Evolutionary conservation across 2,113 vertebrate species (phyloP).

Genomic region (Lethenteron camtschaticum): DNA sequence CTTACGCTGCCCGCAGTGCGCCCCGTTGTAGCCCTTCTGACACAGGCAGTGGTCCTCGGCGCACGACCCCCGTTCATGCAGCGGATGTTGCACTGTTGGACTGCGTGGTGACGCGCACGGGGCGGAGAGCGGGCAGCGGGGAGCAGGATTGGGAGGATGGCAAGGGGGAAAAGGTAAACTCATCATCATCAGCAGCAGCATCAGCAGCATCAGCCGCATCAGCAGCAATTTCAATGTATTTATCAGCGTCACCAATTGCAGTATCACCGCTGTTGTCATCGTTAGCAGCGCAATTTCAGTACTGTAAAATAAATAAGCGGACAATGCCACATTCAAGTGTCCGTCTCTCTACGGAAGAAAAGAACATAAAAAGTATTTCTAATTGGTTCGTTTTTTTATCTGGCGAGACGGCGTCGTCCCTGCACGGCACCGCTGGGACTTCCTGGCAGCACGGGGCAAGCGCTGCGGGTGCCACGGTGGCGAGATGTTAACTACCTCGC

Average conservation of each 20-base stretch:
- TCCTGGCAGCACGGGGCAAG: too few species aligned
- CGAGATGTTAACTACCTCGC: too few species aligned
- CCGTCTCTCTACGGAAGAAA: too few species aligned
- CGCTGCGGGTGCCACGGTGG: too few species aligned
- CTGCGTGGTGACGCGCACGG: constrained; percentile 15
- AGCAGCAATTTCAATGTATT: neutral
- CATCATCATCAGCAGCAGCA: neutral
- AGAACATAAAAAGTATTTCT: too few species aligned
- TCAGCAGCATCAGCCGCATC: neutral
- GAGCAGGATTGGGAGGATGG: neutral
- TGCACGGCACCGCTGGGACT: too few species aligned
- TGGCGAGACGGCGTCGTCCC: too few species aligned
- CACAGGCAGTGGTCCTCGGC: constrained; percentile 30
- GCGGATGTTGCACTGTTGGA: constrained; percentile 32
- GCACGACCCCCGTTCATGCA: constrained; percentile 45
- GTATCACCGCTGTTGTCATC: neutral
- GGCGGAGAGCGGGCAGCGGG: neutral
- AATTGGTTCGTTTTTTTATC: too few species aligned
- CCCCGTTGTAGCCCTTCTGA: constrained; percentile 37
- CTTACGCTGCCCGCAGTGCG: constrained; percentile 44
- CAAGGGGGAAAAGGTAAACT: neutral
- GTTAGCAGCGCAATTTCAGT: neutral
- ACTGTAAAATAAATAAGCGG: neutral
- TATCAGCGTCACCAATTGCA: neutral
- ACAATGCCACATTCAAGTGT: neutral